Evolutionary conservation across 1,140 invertebrate genomes (phyloP), one percentile per base, ranked within the genome.

Genomic region (Conus betulinus): DNA sequence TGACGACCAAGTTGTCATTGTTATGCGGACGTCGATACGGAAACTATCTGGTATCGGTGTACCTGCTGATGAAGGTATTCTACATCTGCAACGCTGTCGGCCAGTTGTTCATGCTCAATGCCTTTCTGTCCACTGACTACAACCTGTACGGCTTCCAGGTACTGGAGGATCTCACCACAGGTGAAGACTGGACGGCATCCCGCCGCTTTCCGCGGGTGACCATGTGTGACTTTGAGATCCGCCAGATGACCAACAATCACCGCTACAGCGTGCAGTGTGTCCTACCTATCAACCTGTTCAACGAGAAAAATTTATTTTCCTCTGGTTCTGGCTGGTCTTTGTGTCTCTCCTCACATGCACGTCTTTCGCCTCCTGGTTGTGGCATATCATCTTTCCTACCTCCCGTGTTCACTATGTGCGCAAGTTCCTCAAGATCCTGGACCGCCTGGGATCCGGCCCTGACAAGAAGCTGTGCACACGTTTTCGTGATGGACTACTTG

Each of bases 271-370:
- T 96, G 74, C 96, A 96, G 88, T 96, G 96, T 90, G 95, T 96
- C 25, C 95, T 96, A 51, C 67, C 67, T 20, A 20, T 71, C 17
- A 71, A 71, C 67, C 67, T 71, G 67, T 71, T 71, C 67, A 71
- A 96, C 90, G 96, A 96, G 90, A 96, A 96, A 91, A 96, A 96
- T n/a, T 96, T 90, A 94, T 96, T 79, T 95, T 96, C 88, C 91
- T 96, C 53, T 96, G 96, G 96, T 96, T 96, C 91, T 96, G 96
- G 96, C 95, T 96, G 79, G 95, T 96, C 11, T 95, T 96, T 91
- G 95, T 96, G 23, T 94, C 95, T 74, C 90, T 95, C 23, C 93
- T 96, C n/a, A 95, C 95, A 17, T 92, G 95, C 79, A 94, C 96
- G 88, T 94, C 92, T 87, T 93, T 95, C 79, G 93, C 96, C 89